Base-by-base conservation (phyloP, 2,888 invertebrate species). In the Augochlorella aurata region DNA sequence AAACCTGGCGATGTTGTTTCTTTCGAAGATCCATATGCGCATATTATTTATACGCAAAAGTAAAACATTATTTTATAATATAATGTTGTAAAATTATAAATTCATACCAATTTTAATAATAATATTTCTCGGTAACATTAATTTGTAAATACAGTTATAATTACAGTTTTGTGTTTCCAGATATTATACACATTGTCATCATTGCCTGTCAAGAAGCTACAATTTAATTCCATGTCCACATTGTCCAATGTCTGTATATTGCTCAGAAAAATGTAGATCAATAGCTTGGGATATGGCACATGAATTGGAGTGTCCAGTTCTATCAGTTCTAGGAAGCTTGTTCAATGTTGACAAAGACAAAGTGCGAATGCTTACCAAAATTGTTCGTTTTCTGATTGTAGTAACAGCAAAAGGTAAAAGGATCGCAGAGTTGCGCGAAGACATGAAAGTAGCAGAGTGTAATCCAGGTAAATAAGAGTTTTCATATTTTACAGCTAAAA, bases 151-250 rank as follows among this genome's bases (percentile, higher is more conserved):
- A 24, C 24, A 24, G 16, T 29, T 12, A 8, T 58, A 58, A 44
- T 65, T 65, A 49, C 9, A 38, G 72, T 67, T 73, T 67, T 44
- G 9, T 54, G 45, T 5, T 85, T 84, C 44, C 79, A 93, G 93
- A 81, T 92, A 90, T 82, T 93, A 93, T 77, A 93, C 93, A 10
- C 93, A 93, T 81, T 93, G 93, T 83, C 92, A 93, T 82, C 89
- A 93, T 71, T 93, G 93, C 76, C 83, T 93, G 70, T 85, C 90
- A 21, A 89, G 89, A 82, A 91, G 92, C 75, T 92, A 90, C 77
- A 93, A 93, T 81, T 83, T 93, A 77, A 93, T 92, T 75, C 91
- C 93, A 4, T 93, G 93, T 67, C 79, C 89, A 10, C 45, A 91
- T 12, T 93, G 93, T 81, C 93, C 93, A 0, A 89, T 93, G 71